These are phyloP conservation scores for Drosophila pruinosa DNA, from an alignment of 1,140 invertebrate species.

Conservation along the genomic window DNA sequence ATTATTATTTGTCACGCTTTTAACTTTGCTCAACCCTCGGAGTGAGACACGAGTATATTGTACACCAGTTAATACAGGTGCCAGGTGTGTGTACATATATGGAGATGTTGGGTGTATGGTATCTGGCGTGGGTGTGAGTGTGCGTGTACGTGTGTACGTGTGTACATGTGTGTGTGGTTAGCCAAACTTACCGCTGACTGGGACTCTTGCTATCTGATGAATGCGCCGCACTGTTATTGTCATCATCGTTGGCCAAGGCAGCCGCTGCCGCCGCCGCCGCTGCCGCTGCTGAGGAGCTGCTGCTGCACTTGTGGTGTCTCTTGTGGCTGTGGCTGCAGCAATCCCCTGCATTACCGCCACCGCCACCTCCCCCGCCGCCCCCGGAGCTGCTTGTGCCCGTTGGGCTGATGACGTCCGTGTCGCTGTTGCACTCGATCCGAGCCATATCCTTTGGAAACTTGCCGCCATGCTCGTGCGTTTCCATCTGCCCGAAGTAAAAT, in stretches of 20 bases:
- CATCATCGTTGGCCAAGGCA: slow-evolving; percentile 84
- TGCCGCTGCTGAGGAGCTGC: slow-evolving; percentile 23
- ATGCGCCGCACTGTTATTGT: slow-evolving; percentile 86
- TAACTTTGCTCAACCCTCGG: slow-evolving; percentile 27
- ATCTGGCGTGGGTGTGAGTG: slow-evolving; percentile 6
- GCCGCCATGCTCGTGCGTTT: slow-evolving; percentile 74
- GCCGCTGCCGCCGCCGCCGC: slow-evolving; percentile 39
- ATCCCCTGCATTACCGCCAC: slow-evolving; percentile 11
- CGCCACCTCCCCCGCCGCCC: slow-evolving; percentile 43
- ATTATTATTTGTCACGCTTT: slow-evolving; percentile 43
- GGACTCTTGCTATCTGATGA: slow-evolving; percentile 87
- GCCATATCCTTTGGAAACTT: slow-evolving; percentile 74
- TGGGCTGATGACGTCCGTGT: slow-evolving; percentile 78
- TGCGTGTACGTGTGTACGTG: slow-evolving; percentile 9
- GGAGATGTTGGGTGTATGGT: slow-evolving; percentile 4
- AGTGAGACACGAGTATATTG: background rate
- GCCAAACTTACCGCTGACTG: slow-evolving; percentile 85
- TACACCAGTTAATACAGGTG: background rate
- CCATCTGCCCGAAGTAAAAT: slow-evolving; percentile 74
- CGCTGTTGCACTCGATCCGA: slow-evolving; percentile 72
- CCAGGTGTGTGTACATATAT: background rate
- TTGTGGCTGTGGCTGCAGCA: slow-evolving; percentile 52
- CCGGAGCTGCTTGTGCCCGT: slow-evolving; percentile 78
- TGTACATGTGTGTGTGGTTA: background rate
- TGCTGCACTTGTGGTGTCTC: slow-evolving; percentile 59